Base-by-base conservation (phyloP, 2,888 invertebrate genomes). In the Drosophila histrio region DNA sequence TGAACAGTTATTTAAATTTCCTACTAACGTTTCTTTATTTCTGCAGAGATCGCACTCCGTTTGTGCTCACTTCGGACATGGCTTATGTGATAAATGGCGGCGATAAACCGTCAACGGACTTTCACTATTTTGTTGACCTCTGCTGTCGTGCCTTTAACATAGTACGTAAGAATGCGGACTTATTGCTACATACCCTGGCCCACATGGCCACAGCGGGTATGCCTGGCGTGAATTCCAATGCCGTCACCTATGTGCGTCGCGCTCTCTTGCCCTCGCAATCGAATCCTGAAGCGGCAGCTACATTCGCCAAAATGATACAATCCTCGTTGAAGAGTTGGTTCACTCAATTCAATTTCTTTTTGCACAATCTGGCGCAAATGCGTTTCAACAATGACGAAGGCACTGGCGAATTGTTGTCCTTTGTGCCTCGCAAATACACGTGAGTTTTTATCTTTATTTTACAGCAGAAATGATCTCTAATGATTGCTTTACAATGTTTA, bases 31-130 rank as follows among this genome's bases (percentile, higher is more conserved):
- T 34, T 0, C 3, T 17, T 21, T 43, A 15, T 53, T 36, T 28
- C 43, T 90, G 43, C 91, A 97, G 99, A 86, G 99, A 99, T 92
- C 96, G 99, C 11, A 97, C 98, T 0, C 99, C 99, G 0, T 99
- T 99, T 93, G 98, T 99, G 1, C 92, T 99, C 58, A 99, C 99
- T 0, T 96, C 97, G 24, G 99, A 99, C 91, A 99, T 99, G 99
- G 99, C 97, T 4, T 99, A 98, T 92, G 99, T 99, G n/a, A 99
- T 99, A 88, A 99, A 99, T 91, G 98, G 98, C 50, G 98, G 98
- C 2, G 98, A 98, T 90, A 95, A 97, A 78, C 97, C 97, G 32
- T 96, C 97, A 6, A 97, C 96, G 69, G 95, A 96, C 78, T 99
- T 99, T 92, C 99, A 99, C 92, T 95, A 97, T 90, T 99, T 99